phyloP scores from a whole-genome alignment of 2,888 invertebrate species.

The Drosophila picticornis region DNA sequence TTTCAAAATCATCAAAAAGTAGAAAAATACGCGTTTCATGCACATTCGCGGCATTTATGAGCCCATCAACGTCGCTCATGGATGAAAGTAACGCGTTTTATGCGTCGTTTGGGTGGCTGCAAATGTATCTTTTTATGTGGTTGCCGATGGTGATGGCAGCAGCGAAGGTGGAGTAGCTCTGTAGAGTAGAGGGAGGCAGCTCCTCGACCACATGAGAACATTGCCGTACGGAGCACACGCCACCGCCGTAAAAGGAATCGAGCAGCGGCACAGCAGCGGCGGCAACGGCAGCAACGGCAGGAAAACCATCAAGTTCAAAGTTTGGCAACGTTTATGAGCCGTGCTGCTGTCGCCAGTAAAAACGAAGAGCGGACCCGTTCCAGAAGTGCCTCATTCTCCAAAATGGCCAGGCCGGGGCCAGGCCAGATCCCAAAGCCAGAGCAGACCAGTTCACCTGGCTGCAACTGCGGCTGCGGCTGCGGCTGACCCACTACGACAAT shows the following conservation, averaged over 20 bases:
- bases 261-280: conserved; percentile 28
- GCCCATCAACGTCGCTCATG: conserved; percentile 82
- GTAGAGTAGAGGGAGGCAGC: conserved; percentile 5
- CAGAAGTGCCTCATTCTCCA: neutral
- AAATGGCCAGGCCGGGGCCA: conserved; percentile 13
- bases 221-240: conserved; percentile 55
- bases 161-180: neutral
- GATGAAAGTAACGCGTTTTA: conserved; percentile 82
- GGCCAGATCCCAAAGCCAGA: neutral
- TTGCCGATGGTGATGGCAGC: conserved; percentile 29
- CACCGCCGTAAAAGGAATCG: conserved; percentile 70
- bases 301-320: conserved; percentile 82
- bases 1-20: conserved; percentile 83
- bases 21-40: conserved; percentile 82
- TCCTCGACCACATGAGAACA: conserved; percentile 53
- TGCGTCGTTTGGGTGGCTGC: conserved; percentile 81
- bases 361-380: conserved; percentile 52
- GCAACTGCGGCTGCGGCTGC: conserved; percentile 13
- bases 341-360: conserved; percentile 71
- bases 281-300: conserved; percentile 36
- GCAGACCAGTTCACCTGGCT: conserved; percentile 37
- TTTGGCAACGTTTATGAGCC: conserved; percentile 81
- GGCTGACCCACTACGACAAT: conserved; percentile 4
- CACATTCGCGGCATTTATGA: conserved; percentile 83
- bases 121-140: conserved; percentile 81